phyloP scores from a whole-genome alignment of 2,113 vertebrate species.

The Ondatra zibethicus region DNA sequence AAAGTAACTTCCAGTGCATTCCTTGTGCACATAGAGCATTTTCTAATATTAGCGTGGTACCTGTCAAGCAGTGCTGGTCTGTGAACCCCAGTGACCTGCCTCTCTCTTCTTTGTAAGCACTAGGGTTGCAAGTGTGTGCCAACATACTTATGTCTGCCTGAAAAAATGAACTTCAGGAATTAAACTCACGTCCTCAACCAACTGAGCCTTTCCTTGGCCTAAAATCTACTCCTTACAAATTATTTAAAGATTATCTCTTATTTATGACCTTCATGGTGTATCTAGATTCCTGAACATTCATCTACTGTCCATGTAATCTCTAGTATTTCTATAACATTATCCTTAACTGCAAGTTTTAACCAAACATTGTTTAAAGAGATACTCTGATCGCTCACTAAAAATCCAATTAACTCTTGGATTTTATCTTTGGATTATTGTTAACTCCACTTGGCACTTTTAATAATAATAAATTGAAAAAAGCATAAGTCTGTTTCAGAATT shows the following conservation, averaged over 20 bases:
- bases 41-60: neutral
- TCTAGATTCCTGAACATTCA: neutral
- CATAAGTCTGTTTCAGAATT: slow-evolving; percentile 9
- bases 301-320: neutral
- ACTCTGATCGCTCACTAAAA: neutral
- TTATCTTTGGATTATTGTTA: neutral
- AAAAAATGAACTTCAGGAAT: neutral
- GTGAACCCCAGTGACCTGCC: rapidly evolving
- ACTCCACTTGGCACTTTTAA: neutral
- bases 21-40: neutral
- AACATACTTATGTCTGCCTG: neutral
- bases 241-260: neutral
- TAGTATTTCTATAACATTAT: neutral
- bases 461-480: neutral
- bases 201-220: too few species aligned
- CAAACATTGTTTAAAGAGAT: neutral
- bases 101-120: neutral
- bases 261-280: neutral
- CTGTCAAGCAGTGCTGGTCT: neutral
- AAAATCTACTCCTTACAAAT: neutral
- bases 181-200: neutral
- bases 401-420: neutral
- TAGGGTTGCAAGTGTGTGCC: neutral
- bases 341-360: neutral
- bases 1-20: neutral